A percentile compares a stretch with the other conserved stretches of the same genome.
phyloP scores from a whole-genome alignment of 2,888 invertebrate genomes.

The Diogma glabrata region DNA sequence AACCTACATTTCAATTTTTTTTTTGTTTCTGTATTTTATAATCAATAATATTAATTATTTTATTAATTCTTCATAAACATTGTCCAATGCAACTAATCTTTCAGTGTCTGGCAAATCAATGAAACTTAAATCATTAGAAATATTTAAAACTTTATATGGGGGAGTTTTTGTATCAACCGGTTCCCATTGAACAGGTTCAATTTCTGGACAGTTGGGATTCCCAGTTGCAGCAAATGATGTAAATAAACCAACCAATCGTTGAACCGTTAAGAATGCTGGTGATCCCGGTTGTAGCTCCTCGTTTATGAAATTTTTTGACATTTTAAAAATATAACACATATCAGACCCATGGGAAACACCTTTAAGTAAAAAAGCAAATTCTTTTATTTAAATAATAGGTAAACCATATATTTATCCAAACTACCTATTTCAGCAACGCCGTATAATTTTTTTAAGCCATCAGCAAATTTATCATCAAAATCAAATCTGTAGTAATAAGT shows the following conservation, averaged over 20 bases:
- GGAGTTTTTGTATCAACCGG: not conserved
- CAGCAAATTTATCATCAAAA: too few relatives aligned
- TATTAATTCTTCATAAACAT: not conserved
- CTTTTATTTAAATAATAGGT: too few relatives aligned
- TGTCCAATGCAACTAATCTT: not conserved
- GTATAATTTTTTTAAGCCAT: too few relatives aligned
- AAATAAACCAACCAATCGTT: conserved; percentile 44
- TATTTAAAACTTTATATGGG: not conserved
- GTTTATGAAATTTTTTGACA: too few relatives aligned
- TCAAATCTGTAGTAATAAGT: not conserved
- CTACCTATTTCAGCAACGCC: too few relatives aligned
- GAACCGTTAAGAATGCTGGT: too few relatives aligned
- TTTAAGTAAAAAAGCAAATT: too few relatives aligned
- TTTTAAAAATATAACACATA: conserved; percentile 43
- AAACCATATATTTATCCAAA: too few relatives aligned
- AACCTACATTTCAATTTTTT: too few relatives aligned
- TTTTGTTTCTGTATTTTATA: too few relatives aligned
- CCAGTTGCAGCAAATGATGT: conserved; percentile 49
- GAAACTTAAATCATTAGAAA: not conserved
- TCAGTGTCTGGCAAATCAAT: not conserved
- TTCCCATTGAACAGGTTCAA: not conserved
- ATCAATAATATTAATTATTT: too few relatives aligned
- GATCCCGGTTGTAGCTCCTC: too few relatives aligned
- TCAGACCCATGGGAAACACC: conserved; percentile 53
- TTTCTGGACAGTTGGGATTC: conserved; percentile 26